Evolutionary conservation across 2,797 vertebrate species (phyloP), one percentile per base, ranked within the genome.

Genomic region (Muscicapa striata): DNA sequence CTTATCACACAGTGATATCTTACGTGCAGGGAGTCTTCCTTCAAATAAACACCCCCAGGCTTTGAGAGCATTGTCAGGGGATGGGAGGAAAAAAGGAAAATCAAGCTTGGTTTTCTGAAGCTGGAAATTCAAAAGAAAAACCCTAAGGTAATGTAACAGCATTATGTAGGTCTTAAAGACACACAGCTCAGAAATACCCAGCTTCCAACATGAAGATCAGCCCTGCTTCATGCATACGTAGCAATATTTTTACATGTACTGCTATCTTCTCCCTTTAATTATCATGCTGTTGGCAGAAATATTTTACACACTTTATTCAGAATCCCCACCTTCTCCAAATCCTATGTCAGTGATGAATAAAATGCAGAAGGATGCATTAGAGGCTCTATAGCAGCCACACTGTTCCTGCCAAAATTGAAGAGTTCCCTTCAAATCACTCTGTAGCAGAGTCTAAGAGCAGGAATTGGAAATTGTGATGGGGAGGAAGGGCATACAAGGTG

Each of bases 161-260:
- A 24, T 51, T 85, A 96, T 78, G 62, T 89, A 80, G 95, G 95
- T 95, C 94, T 96, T 96, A 95, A 97, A 96, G 95, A 87, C 91
- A 97, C 84, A 93, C 1, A 3, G 69, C 89, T 93, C 67, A 84
- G 73, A 93, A 95, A 91, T 27, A 82, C 15, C 24, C 55, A 36
- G 16, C 63, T 90, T 68, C 74, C 45, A 87, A 12, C 52, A 26
- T 1, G 23, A 24, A 38, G 54, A 94, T 57, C 83, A 81, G 77
- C 87, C 57, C 67, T 48, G 85, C 74, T 95, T 92, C 91, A 34
- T 94, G 85, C 85, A 61, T 41, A 32, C 67, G 54, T 92, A 92
- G 81, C 82, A 94, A 92, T 81, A 93, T 90, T 91, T 76, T 84
- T 82, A 93, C 85, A 73, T 27, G 38, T 4, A 55, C 67, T 70